Base-by-base conservation (phyloP, 2,888 invertebrate species). In the Agrotis segetum region DNA sequence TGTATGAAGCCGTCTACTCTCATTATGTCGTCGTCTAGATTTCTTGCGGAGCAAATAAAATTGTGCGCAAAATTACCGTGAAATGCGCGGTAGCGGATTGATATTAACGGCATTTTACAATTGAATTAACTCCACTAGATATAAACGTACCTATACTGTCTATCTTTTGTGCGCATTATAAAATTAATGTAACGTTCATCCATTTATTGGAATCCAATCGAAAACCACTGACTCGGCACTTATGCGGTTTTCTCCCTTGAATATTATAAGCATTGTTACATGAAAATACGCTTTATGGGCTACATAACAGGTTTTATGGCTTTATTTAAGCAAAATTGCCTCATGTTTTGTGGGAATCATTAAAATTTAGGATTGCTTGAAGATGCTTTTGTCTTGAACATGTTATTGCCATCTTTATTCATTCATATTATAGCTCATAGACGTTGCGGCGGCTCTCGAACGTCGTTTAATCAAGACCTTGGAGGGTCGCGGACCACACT, bases 31-130 rank as follows among this genome's bases (percentile, higher is more conserved):
- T 21, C 46, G 56, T 67, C 69, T 74, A 71, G 52, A 71, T 85
- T 82, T 74, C 79, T 81, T 74, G 77, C 74, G 74, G 79, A 81
- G 82, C 81, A 87, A 85, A 87, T 84, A 84, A 90, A 89, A 91
- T 86, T 89, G 87, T 81, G 65, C 83, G 83, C 81, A 79, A 89
- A 89, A 90, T 89, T 86, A 83, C 84, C 84, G 74, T 85, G 85
- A 88, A 90, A 88, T 85, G 78, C 79, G 84, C 84, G 79, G 86
- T 85, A 85, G 84, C 82, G 7, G 72, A 70, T 81, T 84, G 77
- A 82, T 83, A 85, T 85, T 77, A 83, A 82, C 83, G 81, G 79
- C 67, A 81, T 85, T 87, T 85, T 81, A 72, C 72, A 84, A 84
- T 81, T 78, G 73, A 82, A 79, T 79, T 78, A 85, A 88, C 80